These are phyloP conservation scores for Calameuta pallipes DNA, from an alignment of 2,888 invertebrate species.

Conservation along the genomic window DNA sequence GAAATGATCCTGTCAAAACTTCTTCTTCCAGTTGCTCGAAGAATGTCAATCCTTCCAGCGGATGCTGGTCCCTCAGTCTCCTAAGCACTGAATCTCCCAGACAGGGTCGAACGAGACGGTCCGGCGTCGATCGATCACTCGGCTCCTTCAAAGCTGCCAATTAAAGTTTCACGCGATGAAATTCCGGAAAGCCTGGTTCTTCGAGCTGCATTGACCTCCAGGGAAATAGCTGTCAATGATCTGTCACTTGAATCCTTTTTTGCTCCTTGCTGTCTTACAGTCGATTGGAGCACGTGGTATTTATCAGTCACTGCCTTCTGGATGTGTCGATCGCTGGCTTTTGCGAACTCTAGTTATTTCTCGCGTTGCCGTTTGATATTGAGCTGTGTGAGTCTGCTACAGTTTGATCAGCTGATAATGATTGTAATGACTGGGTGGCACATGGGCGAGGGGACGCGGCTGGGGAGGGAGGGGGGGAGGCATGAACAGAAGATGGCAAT, in stretches of 20 bases:
- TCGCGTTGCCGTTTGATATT: not conserved
- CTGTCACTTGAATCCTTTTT: conserved; percentile 7
- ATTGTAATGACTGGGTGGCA: not conserved
- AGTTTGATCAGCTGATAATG: not conserved
- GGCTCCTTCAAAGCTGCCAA: conserved; percentile 33
- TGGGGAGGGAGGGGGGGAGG: too few relatives aligned
- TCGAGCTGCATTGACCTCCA: conserved; percentile 32
- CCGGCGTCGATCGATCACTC: not conserved
- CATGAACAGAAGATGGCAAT: not conserved
- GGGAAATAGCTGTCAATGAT: conserved; percentile 48
- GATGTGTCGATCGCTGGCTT: not conserved
- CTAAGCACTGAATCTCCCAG: not conserved
- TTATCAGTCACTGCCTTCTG: not conserved
- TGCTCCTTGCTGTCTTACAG: not conserved
- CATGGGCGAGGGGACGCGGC: not conserved
- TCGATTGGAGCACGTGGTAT: not conserved
- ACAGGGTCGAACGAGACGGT: not conserved
- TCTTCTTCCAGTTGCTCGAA: not conserved
- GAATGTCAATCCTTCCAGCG: not conserved
- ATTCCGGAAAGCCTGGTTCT: conserved; percentile 18
- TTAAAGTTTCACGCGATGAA: conserved; percentile 35
- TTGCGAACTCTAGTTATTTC: not conserved
- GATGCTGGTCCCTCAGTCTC: not conserved
- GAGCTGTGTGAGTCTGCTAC: not conserved
- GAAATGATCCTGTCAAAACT: not conserved